Base-by-base conservation (phyloP, 2,888 invertebrate species). In the Drosophila robusta region DNA sequence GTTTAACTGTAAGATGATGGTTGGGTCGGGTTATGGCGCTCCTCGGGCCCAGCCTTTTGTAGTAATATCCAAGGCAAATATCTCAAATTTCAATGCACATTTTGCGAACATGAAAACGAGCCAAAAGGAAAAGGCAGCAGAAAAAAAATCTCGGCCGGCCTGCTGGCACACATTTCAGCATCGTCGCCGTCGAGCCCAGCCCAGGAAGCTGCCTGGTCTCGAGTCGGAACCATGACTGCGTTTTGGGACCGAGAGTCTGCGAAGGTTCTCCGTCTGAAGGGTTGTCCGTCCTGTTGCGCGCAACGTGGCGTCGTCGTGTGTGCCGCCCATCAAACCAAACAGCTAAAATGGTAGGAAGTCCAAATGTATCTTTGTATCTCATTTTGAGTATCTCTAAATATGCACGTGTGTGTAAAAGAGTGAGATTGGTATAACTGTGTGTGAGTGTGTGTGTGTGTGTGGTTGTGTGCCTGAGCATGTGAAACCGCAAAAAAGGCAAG, bases 311-410 rank as follows among this genome's bases (percentile, higher is more conserved):
- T 55, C 61, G 54, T 78, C 79, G 76, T 75, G 82, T 81, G 81
- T 69, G 82, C 78, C 80, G 83, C 83, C 83, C 83, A 83, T 83
- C 83, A 83, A 82, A 66, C 80, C 60, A 57, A 65, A 72, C 76
- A 62, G 82, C 80, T 70, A 65, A 85, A 83, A 85, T 83, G 85
- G 83, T 82, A 83, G 85, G 83, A 83, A 83, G 82, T 83, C 85
- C 77, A 85, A 85, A 80, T 86, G 87, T 86, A 85, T 85, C 86
- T 84, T 85, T 80, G 78, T 86, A 85, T 86, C 85, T 80, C 78
- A 86, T 86, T 85, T 82, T 85, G 86, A 84, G 84, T 84, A 83
- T 83, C 83, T 83, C 82, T 85, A 82, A 83, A 83, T 84, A 85
- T 86, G 86, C 83, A 79, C 63, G 70, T 73, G 72, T 74, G 67